These are phyloP conservation scores for Enteromius anoplus DNA, from an alignment of 2,797 vertebrate species.

Conservation along the genomic window DNA sequence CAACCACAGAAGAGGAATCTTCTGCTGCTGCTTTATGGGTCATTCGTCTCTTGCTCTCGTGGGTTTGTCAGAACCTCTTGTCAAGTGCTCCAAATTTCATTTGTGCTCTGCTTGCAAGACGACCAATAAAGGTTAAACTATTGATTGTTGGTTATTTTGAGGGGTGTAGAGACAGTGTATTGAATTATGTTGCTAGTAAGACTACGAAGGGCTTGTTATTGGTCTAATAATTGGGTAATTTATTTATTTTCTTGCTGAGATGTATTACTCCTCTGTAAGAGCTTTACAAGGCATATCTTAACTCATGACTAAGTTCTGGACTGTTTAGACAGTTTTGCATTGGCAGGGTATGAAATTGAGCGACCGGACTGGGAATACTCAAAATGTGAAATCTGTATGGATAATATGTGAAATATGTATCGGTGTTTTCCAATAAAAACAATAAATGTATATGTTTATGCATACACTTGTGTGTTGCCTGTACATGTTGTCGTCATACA, in stretches of 20 bases:
- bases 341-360: constrained; percentile 22
- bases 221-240: constrained; percentile 36
- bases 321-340: background rate
- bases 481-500: constrained; percentile 1
- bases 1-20: constrained; percentile 67
- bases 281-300: constrained; percentile 30
- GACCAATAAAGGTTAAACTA: background rate
- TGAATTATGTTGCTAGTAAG: constrained; percentile 6
- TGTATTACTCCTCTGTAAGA: constrained; percentile 29
- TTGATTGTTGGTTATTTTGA: constrained; percentile 25
- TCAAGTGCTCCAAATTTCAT: constrained; percentile 70
- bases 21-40: constrained; percentile 68
- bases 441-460: constrained; percentile 57
- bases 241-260: background rate
- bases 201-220: constrained; percentile 40
- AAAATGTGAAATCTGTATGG: constrained; percentile 50
- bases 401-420: constrained; percentile 50
- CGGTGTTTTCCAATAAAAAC: constrained; percentile 59
- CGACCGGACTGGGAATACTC: background rate
- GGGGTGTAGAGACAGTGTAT: background rate
- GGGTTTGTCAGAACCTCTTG: constrained; percentile 68
- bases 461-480: constrained; percentile 33
- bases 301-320: constrained; percentile 22
- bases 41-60: constrained; percentile 68
- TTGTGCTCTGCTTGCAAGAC: constrained; percentile 69